Evolutionary conservation across 2,113 vertebrate species (phyloP), one percentile per base, ranked within the genome.

Genomic region (Microtus pennsylvanicus): DNA sequence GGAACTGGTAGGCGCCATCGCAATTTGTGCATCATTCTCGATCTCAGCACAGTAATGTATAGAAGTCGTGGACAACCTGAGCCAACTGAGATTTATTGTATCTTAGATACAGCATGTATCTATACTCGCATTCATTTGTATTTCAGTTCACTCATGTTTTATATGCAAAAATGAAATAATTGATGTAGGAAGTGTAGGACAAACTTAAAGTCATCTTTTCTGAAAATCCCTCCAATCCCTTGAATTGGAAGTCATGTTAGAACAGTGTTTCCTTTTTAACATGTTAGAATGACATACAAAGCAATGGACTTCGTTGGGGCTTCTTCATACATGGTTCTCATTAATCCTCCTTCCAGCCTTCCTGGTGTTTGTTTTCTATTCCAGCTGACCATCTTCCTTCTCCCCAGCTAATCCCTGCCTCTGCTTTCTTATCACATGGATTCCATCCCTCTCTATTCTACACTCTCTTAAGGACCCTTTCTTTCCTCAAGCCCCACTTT

Each of bases 21-120:
- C 81, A 97, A 92, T 98, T 98, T 96, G 96, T 95, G 96, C 52
- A 97, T 96, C 94, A 94, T 96, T 97, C 96, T 85, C 50, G 50
- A 10, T 78, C 91, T 87, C 50, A 4, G 87, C 76, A 7, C 55
- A 21, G 61, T 77, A n/a, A 83, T 74, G 78, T 87, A 42, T 47
- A 33, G 67, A 70, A 94, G 96, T 88, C 33, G 74, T 0, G 2
- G 88, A 85, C 93, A 47, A 47, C 42, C 83, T 14, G 28, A 96
- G 87, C 67, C 94, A 4, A 55, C 38, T 91, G 93, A 94, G 82
- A 89, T 88, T 87, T 69, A 76, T 93, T 91, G 78, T 52, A n/a
- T 74, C n/a, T 26, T 77, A 94, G n/a, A 67, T 50, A 45, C 30
- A 35, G 28, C 88, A 47, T 1, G 2, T 35, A 7, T n/a, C 63